Percentiles rank a stretch among this genome's conserved stretches.
These are phyloP conservation scores for Mantis religiosa DNA, from an alignment of 2,888 invertebrate species.

Conservation along the genomic window DNA sequence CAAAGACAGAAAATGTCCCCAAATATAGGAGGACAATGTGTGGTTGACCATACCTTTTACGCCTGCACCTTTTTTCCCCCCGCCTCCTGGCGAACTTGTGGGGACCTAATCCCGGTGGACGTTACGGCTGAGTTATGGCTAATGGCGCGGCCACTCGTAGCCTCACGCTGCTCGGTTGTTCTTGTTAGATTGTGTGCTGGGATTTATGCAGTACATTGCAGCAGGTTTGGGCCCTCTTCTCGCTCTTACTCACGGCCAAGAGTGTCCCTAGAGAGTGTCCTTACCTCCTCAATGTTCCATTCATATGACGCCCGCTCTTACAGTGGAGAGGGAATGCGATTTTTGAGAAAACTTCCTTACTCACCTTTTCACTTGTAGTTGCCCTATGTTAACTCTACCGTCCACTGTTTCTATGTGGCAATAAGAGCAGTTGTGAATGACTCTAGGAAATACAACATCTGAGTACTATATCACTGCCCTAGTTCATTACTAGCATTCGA, in stretches of 20 bases:
- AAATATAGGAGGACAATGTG: neutral
- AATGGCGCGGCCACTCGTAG: neutral
- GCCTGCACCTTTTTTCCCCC: neutral
- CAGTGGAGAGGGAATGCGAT: neutral
- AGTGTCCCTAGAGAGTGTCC: neutral
- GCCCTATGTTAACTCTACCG: too few species aligned
- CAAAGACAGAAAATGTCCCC: neutral
- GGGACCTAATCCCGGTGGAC: neutral
- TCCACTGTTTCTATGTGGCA: too few species aligned
- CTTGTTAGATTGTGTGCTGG: neutral
- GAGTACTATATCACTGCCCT: too few species aligned
- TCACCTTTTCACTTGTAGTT: too few species aligned
- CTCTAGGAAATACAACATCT: too few species aligned
- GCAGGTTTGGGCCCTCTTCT: neutral
- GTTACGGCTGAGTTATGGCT: neutral
- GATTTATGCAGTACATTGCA: neutral
- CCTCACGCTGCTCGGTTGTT: neutral
- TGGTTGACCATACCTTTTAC: neutral
- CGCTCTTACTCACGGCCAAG: neutral
- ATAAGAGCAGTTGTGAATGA: too few species aligned
- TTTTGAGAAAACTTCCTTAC: neutral
- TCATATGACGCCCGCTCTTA: neutral
- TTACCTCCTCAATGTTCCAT: neutral
- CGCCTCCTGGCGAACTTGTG: neutral
- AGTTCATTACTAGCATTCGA: too few species aligned